Percentiles rank a stretch among this genome's conserved stretches.
Evolutionary conservation across 2,113 vertebrate genomes (phyloP).

Genomic region (Sphaerodactylus townsendi): DNA sequence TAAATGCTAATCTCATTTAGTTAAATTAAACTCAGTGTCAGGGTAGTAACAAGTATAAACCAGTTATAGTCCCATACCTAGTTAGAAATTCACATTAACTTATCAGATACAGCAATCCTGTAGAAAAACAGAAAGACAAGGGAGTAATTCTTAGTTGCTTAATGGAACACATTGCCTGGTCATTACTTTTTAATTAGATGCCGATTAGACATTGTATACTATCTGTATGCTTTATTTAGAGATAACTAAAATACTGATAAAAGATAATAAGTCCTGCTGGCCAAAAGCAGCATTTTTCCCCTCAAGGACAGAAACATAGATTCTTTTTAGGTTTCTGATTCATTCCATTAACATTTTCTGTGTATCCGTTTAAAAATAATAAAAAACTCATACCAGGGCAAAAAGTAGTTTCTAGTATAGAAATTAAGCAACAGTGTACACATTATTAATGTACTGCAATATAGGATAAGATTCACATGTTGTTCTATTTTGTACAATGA

Average conservation of each 20-base stretch:
- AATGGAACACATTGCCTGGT: background rate
- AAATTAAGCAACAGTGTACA: background rate
- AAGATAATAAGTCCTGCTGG: background rate
- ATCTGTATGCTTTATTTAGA: constrained; percentile 1
- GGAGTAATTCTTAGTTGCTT: background rate
- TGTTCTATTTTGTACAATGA: no score
- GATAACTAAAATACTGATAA: background rate
- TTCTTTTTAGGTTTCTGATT: background rate
- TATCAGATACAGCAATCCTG: background rate
- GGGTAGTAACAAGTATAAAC: constrained; percentile 12
- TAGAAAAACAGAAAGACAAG: background rate
- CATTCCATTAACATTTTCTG: background rate
- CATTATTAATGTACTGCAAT: background rate
- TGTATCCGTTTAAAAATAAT: background rate
- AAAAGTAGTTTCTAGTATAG: background rate
- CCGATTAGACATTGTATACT: background rate
- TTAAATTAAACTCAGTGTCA: constrained; percentile 13
- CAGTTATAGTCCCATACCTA: constrained; percentile 6
- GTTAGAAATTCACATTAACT: constrained; percentile 27
- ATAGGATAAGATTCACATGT: background rate
- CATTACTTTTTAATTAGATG: background rate
- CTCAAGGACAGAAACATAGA: background rate
- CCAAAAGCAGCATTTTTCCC: background rate
- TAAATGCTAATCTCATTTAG: background rate
- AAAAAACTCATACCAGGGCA: background rate